These are phyloP conservation scores for Melinaea marsaeus DNA, from an alignment of 2,888 invertebrate genomes.

Conservation along the genomic window DNA sequence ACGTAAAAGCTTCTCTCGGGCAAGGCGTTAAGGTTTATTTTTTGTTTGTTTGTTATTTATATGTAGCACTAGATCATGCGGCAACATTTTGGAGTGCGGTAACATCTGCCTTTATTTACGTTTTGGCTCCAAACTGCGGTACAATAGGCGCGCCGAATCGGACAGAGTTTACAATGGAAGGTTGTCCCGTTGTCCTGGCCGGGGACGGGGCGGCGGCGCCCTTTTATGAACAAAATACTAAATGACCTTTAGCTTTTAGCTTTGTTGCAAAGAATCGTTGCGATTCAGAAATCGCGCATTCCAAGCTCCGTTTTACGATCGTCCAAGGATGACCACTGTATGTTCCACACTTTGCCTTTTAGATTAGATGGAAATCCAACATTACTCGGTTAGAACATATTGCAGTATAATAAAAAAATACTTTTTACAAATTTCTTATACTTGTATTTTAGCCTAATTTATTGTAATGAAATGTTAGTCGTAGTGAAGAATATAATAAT, in stretches of 20 bases:
- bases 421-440: neutral
- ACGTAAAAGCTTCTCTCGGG: conserved; percentile 31
- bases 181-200: conserved; percentile 37
- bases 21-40: conserved; percentile 34
- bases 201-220: conserved; percentile 39
- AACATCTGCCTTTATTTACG: conserved; percentile 78
- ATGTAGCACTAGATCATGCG: conserved; percentile 34
- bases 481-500: too few species aligned
- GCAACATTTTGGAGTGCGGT: conserved; percentile 64
- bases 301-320: conserved; percentile 19
- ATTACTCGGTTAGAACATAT: conserved; percentile 11
- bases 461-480: too few species aligned
- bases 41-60: conserved; percentile 30
- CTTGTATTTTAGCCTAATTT: neutral
- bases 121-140: conserved; percentile 69
- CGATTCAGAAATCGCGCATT: conserved; percentile 16
- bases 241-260: conserved; percentile 52
- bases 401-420: conserved; percentile 1
- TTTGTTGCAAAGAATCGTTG: conserved; percentile 18
- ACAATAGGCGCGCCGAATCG: conserved; percentile 71
- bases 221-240: conserved; percentile 49
- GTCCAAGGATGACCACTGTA: conserved; percentile 8
- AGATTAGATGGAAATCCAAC: conserved; percentile 8
- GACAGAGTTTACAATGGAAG: conserved; percentile 56
- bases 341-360: conserved; percentile 5